A percentile compares a stretch with the other conserved stretches of the same genome.
Evolutionary conservation across 2,113 vertebrate species (phyloP).

Genomic region (Clarias gariepinus): DNA sequence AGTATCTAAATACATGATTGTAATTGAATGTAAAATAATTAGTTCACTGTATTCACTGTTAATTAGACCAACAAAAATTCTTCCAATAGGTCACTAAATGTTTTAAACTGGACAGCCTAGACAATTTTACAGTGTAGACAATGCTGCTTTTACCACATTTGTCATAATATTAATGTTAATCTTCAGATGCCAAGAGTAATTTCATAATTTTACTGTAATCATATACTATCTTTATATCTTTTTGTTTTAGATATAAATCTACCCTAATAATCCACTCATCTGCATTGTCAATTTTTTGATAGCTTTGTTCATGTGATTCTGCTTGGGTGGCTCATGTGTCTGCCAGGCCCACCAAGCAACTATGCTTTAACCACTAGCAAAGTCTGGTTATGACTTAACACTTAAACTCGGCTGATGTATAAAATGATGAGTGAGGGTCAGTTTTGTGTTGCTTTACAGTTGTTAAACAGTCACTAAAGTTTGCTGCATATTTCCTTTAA

Average conservation of each 20-base stretch:
- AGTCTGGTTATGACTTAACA: slow-evolving; percentile 49
- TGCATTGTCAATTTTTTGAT: background rate
- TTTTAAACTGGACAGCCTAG: too few species aligned
- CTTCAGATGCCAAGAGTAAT: background rate
- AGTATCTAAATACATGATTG: too few species aligned
- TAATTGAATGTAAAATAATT: too few species aligned
- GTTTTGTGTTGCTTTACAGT: background rate
- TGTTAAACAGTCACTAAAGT: background rate
- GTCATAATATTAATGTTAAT: background rate
- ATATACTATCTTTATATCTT: background rate
- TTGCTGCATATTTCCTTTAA: background rate
- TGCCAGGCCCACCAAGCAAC: slow-evolving; percentile 52
- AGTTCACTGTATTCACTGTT: too few species aligned
- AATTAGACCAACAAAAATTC: too few species aligned
- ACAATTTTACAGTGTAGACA: background rate
- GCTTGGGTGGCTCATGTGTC: slow-evolving; percentile 68
- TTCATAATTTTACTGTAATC: background rate
- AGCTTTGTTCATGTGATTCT: slow-evolving; percentile 3
- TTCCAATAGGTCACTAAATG: too few species aligned
- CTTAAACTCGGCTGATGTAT: background rate
- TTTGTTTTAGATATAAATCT: background rate
- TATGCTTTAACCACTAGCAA: slow-evolving; percentile 49
- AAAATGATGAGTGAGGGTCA: slow-evolving; percentile 2
- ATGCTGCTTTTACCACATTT: background rate
- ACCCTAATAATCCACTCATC: background rate